phyloP scores from a whole-genome alignment of 2,888 invertebrate species.

The Mantis religiosa region DNA sequence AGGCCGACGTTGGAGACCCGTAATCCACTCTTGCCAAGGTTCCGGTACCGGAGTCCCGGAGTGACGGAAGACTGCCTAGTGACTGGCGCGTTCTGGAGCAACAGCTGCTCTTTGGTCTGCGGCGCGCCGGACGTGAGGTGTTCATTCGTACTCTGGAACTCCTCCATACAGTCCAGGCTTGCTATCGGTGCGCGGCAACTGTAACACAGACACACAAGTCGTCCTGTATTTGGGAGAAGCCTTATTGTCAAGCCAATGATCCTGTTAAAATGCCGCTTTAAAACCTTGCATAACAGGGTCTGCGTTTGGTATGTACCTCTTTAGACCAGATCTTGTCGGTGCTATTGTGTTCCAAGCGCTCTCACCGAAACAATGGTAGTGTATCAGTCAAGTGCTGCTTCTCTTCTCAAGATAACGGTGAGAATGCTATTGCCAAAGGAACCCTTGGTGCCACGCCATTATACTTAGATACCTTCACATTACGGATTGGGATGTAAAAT shows the following conservation, averaged over 20 bases:
- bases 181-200: constrained; percentile 91
- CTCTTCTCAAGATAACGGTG: neutral
- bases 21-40: constrained; percentile 92
- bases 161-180: constrained; percentile 91
- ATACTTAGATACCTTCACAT: neutral
- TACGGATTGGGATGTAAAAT: too few species aligned
- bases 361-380: neutral
- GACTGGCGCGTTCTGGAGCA: constrained; percentile 39
- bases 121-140: constrained; percentile 28
- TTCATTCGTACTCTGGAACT: constrained; percentile 69
- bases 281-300: neutral
- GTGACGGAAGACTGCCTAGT: constrained; percentile 57
- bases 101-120: constrained; percentile 54
- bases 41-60: constrained; percentile 83
- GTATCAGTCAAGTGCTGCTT: neutral
- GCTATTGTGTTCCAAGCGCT: neutral
- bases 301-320: neutral
- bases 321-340: neutral
- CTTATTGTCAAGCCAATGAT: neutral
- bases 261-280: neutral
- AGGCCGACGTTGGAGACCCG: constrained; percentile 91
- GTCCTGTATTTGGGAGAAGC: neutral
- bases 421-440: neutral
- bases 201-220: constrained; percentile 37
- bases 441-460: neutral